Base-by-base conservation (phyloP, 2,888 invertebrate species). In the Noctuana brunneofusca region DNA sequence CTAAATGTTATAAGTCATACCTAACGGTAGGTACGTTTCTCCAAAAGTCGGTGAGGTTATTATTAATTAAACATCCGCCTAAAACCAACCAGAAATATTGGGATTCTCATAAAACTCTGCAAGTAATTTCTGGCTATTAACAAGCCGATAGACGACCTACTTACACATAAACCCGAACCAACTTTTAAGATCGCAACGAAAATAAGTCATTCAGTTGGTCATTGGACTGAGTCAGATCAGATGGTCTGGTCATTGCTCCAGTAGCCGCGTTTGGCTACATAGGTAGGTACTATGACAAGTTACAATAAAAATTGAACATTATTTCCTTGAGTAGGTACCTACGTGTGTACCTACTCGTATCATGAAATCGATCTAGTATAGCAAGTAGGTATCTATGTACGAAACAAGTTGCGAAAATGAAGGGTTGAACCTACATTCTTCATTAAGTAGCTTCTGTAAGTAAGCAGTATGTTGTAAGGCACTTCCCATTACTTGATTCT, bases 171-270 rank as follows among this genome's bases (percentile, higher is more conserved):
- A 69, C 66, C 68, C 65, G 67, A 65, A 71, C 70, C 68, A 71
- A 70, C 73, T 74, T 79, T 72, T 74, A 64, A 68, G 68, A 68
- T 68, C 64, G 65, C 5, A 62, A 68, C 72, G 30, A 75, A 82
- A 82, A 80, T 80, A 80, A 72, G 69, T 72, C 69, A 68, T 72
- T 70, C 66, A 74, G 72, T 20, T 43, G 18, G 43, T 18, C 43
- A 43, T 12, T 20, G 43, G 43, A 20, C 43, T 43, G 43, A 43
- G 43, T 43, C 43, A 43, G 71, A 43, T 43, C 43, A 43, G 71
- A 43, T 43, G 43, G 43, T 43, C 43, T 70, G 65, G 59, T 65
- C 67, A 66, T 67, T 69, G 79, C 66, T 72, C 79, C 66, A 78
- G 69, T 77, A 70, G 70, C 73, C 75, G 73, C 68, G 38, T 64